Base-by-base conservation (phyloP, 2,113 vertebrate species). In the Cinclus mexicanus region DNA sequence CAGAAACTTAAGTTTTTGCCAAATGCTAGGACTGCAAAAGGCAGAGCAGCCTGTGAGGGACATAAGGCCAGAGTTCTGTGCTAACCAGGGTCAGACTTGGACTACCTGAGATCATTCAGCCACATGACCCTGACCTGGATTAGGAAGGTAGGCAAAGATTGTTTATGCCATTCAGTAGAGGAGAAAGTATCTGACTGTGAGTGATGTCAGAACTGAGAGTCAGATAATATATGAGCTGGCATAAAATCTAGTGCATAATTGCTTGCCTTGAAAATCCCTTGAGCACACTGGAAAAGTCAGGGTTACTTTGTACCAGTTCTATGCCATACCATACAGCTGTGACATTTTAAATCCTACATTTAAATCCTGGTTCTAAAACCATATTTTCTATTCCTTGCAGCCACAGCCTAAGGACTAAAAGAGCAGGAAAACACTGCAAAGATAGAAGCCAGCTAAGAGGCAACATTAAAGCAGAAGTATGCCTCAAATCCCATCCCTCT, bases 381-480 rank as follows among this genome's bases (percentile, higher is more conserved):
- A 15, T 77, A 81, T 90, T 94, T 97, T 94, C 50, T 21, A 63
- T 55, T 94, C 71, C 79, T 92, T 83, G 39, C 42, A 90, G 83
- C 68, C 56, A 59, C 79, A 89, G 76, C 61, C 74, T 72, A 53
- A 89, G 87, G 92, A 93, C 65, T 68, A 79, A 87, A 87, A 87
- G 53, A 82, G 33, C 46, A 82, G 46, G 25, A 87, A 91, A 94
- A 50, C 44, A 47, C 18, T 68, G 67, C 28, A 77, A 80, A 83
- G 86, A 92, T 70, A 96, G 55, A 49, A 94, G 64, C 47, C 90
- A 86, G 55, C 88, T 92, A 68, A 94, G 85, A 94, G 29, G 29
- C 55, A 91, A 83, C 72, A 84, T 71, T 93, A 92, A 95, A 89
- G 72, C 29, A 87, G 64, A 94, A 92, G 56, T 87, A 81, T 91